phyloP scores from a whole-genome alignment of 2,113 vertebrate genomes.

The Microtus oregoni region DNA sequence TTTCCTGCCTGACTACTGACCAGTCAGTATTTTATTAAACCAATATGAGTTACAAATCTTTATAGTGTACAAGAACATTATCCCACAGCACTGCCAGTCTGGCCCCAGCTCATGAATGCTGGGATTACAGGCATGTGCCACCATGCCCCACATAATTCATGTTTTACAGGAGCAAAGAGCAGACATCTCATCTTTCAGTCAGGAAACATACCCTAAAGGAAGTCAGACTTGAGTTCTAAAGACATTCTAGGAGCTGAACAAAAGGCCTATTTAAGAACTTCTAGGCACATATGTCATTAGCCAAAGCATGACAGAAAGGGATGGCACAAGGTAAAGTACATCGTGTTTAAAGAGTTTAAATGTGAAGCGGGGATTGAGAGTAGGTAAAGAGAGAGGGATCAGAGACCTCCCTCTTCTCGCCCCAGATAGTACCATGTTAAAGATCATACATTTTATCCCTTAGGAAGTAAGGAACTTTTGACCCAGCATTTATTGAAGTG shows the following conservation, averaged over 20 bases:
- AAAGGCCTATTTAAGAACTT: background rate
- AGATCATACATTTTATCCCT: background rate
- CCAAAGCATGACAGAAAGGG: background rate
- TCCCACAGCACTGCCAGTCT: background rate
- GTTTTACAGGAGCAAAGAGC: background rate
- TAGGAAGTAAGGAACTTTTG: background rate
- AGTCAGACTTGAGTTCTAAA: constrained; percentile 10
- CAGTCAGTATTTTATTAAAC: no score
- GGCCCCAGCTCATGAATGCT: background rate
- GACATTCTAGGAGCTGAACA: background rate
- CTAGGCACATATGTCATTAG: background rate
- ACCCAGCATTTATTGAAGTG: background rate
- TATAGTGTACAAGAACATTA: no score
- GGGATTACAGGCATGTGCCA: background rate
- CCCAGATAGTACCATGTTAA: background rate
- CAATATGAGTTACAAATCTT: no score
- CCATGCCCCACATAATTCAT: background rate
- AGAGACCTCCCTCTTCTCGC: background rate
- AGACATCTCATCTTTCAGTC: background rate
- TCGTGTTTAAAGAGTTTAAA: background rate
- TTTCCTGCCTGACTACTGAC: no score
- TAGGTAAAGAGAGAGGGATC: background rate
- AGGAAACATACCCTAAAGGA: background rate
- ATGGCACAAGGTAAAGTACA: background rate
- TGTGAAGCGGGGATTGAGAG: background rate